Evolutionary conservation across 2,113 vertebrate genomes (phyloP).

Genomic region (Nyctibius bracteatus): DNA sequence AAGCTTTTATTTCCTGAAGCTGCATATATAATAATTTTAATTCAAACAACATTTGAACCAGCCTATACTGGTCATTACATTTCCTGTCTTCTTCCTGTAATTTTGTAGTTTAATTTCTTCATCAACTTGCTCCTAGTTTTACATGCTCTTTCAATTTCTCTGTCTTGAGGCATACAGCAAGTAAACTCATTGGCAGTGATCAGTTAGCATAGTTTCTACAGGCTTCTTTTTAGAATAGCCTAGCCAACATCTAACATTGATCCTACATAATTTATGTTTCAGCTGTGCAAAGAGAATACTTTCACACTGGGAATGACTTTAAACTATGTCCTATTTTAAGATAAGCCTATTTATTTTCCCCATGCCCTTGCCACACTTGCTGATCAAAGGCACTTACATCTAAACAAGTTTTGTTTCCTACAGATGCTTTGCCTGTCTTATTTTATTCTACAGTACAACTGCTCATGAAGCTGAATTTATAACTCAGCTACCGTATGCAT

Average conservation of each 20-base stretch:
- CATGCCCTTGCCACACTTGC: neutral
- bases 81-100: neutral
- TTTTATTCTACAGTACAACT: neutral
- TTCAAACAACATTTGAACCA: neutral
- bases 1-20: conserved; percentile 39
- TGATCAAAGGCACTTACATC: conserved; percentile 30
- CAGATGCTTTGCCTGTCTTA: neutral
- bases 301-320: conserved; percentile 6
- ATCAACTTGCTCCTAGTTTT: neutral
- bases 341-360: conserved; percentile 38
- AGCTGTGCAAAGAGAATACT: neutral
- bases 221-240: neutral
- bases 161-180: neutral
- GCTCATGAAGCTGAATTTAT: neutral
- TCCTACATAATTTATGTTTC: conserved; percentile 26
- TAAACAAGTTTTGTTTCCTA: conserved; percentile 31
- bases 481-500: neutral
- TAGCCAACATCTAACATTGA: neutral
- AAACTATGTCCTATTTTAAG: conserved; percentile 30
- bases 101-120: conserved; percentile 20
- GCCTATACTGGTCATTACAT: neutral
- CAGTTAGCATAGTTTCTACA: neutral
- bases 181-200: neutral
- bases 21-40: neutral
- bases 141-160: neutral